phyloP scores from a whole-genome alignment of 2,113 vertebrate species.

The Brachyhypopomus gauderio region DNA sequence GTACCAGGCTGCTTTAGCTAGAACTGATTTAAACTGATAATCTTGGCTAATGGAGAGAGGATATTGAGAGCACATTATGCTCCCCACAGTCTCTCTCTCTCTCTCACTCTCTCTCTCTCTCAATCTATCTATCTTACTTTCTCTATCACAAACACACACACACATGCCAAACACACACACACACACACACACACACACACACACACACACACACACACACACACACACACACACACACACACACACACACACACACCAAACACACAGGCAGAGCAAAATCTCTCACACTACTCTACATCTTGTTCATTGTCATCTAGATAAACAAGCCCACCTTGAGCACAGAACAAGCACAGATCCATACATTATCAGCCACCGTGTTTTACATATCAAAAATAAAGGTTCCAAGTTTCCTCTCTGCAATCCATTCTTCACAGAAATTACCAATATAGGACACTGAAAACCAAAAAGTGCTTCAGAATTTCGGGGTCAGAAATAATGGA shows the following conservation, averaged over 20 bases:
- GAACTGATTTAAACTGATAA: constrained; percentile 13
- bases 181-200: neutral
- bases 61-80: neutral
- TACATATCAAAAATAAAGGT: no score
- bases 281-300: neutral
- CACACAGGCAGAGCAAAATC: neutral
- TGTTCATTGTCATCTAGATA: neutral
- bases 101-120: neutral
- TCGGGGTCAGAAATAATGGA: no score
- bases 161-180: constrained; percentile 1
- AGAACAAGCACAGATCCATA: neutral
- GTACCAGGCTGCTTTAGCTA: neutral
- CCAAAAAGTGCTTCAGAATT: no score
- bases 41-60: neutral
- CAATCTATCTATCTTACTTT: neutral
- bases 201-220: neutral
- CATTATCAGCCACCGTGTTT: neutral
- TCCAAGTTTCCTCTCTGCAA: no score
- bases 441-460: constrained; percentile 1
- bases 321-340: neutral
- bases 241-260: neutral
- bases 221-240: neutral
- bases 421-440: constrained; percentile 16
- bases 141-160: neutral
- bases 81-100: neutral